Base-by-base conservation (phyloP, 2,797 vertebrate species). In the Neopelma chrysocephalum region DNA sequence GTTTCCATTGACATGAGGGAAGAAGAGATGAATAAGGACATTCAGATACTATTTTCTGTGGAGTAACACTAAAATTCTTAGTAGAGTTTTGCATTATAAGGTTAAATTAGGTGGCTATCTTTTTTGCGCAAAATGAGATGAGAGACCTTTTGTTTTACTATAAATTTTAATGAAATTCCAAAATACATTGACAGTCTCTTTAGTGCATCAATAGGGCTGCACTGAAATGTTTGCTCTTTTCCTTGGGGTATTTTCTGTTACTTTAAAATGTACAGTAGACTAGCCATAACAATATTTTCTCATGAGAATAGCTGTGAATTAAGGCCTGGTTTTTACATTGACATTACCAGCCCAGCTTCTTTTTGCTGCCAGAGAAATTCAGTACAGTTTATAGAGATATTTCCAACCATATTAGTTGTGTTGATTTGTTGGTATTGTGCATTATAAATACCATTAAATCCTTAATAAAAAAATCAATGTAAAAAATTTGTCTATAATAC, bases 331-430 rank as follows among this genome's bases (percentile, higher is more conserved):
- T 96, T 96, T 95, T 95, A 84, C 87, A 75, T 68, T 94, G 92
- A 86, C 76, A 23, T 95, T 96, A 93, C 88, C 53, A 88, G 42
- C 79, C 97, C 82, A 96, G 81, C 94, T 96, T 88, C 84, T 91
- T 97, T 96, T 96, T 96, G 54, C 87, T 96, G 88, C 65, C 81
- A 81, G 89, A 89, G 71, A 96, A 97, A 89, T 65, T 94, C 82
- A 81, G 58, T 48, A 56, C 68, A 43, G 66, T 85, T 90, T 92
- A 77, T 80, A 88, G 50, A 7, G 27, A 31, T 90, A 42, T 78
- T 96, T 66, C 42, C 43, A 94, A 18, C 68, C 40, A 5, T 68
- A 79, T 73, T 86, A 93, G 57, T 91, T 96, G 66, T 94, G 54
- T 75, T 95, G 62, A 72, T 94, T 97, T 87, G 43, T 89, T 96